phyloP scores from a whole-genome alignment of 2,797 vertebrate species.

The Ptychobarbus kaznakovi region DNA sequence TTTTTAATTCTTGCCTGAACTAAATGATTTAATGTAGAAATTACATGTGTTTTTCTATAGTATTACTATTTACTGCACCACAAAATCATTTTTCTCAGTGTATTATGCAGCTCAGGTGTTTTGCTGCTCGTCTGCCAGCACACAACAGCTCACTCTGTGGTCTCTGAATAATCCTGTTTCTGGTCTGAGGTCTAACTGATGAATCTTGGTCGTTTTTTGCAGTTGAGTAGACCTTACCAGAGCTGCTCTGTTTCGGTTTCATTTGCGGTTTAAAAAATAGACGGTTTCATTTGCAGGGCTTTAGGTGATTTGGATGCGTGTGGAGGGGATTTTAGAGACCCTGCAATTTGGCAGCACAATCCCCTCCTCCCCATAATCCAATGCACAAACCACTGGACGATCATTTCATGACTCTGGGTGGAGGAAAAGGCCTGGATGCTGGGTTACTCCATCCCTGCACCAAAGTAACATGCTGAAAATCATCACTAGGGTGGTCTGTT shows the following conservation, averaged over 20 bases:
- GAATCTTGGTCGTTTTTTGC: neutral
- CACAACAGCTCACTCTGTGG: neutral
- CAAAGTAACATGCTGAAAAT: conserved; percentile 59
- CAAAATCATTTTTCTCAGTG: no score
- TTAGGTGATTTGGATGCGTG: conserved; percentile 52
- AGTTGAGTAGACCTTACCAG: neutral
- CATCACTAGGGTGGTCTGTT: conserved; percentile 45
- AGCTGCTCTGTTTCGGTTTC: conserved; percentile 3
- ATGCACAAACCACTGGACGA: conserved; percentile 62
- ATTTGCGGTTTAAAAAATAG: no score
- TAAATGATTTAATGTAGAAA: no score
- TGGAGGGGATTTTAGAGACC: conserved; percentile 65
- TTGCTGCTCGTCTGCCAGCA: neutral
- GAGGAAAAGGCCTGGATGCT: conserved; percentile 57
- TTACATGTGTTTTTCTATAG: no score
- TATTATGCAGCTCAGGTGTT: neutral
- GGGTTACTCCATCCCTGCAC: conserved; percentile 62
- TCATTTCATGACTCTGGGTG: conserved; percentile 67
- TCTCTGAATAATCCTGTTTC: neutral
- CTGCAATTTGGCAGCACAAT: conserved; percentile 61
- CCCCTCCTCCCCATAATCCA: conserved; percentile 74
- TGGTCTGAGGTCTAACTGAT: neutral
- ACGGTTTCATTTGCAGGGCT: conserved; percentile 49
- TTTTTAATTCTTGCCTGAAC: no score
- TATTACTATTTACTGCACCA: no score